Evolutionary conservation across 2,113 vertebrate genomes (phyloP).

Genomic region (Coracopsis vasa): DNA sequence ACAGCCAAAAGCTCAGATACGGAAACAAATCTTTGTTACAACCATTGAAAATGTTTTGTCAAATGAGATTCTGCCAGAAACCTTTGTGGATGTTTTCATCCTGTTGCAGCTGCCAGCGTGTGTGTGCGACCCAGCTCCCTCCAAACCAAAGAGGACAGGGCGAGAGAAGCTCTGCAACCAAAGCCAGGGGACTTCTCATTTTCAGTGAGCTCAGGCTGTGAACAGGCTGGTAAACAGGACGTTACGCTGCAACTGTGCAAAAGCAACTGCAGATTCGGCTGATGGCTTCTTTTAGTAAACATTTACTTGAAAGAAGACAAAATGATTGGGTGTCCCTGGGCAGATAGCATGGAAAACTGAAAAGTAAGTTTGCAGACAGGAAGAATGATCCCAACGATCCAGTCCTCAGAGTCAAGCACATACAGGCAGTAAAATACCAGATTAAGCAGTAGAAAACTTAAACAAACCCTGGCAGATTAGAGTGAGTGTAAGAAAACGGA

Average conservation of each 20-base stretch:
- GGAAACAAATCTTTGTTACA: not conserved
- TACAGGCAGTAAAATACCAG: not conserved
- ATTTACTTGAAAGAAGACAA: not conserved
- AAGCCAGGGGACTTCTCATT: not conserved
- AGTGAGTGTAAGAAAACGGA: not conserved
- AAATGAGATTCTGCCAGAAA: not conserved
- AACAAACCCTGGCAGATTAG: slow-evolving; percentile 10
- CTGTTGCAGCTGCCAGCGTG: not conserved
- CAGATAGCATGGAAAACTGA: not conserved
- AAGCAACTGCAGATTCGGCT: not conserved
- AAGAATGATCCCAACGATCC: not conserved
- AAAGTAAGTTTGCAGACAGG: not conserved
- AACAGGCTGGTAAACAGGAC: not conserved
- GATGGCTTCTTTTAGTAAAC: not conserved
- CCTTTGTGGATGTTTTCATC: not conserved
- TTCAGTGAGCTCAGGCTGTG: not conserved
- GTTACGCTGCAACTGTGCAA: not conserved
- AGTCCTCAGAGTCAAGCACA: not conserved
- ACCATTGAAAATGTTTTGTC: not conserved
- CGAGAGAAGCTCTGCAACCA: not conserved
- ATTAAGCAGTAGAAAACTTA: not conserved
- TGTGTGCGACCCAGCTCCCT: not conserved
- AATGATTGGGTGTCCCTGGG: not conserved
- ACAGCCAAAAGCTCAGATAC: not conserved
- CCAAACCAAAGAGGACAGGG: not conserved